A percentile compares a stretch with the other conserved stretches of the same genome.
Conservation (phyloP, 2,113 vertebrate species). For the Tragulus kanchil region DNA sequence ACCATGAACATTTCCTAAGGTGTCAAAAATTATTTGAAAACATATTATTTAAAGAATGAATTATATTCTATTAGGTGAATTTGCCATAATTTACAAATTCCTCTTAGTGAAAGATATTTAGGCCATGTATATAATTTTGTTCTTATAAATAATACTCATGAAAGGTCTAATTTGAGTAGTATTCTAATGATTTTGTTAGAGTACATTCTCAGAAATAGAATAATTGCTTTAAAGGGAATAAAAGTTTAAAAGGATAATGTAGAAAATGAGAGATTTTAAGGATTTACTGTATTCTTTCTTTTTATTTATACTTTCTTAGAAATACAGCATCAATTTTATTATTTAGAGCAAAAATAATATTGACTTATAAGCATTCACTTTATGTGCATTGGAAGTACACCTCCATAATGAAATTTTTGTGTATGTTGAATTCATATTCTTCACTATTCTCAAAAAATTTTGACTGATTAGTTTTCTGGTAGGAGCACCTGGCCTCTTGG, state of each 20-base stretch:
- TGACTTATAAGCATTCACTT: neutral
- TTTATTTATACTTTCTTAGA: constrained; percentile 27
- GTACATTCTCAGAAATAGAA: constrained; percentile 16
- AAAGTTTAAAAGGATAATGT: neutral
- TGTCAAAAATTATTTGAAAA: constrained; percentile 1
- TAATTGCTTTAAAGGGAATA: constrained; percentile 33
- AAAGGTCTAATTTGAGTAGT: neutral
- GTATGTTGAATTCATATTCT: neutral
- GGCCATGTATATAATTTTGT: neutral
- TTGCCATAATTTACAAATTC: constrained; percentile 27
- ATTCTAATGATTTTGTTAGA: constrained; percentile 42
- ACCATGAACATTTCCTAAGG: neutral
- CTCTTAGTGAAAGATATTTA: constrained; percentile 8
- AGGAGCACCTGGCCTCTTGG: neutral
- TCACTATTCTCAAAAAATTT: constrained; percentile 25
- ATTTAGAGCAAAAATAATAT: constrained; percentile 16
- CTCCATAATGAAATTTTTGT: neutral
- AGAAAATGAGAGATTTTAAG: neutral
- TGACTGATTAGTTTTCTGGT: neutral
- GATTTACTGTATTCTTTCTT: neutral
- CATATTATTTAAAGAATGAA: neutral
- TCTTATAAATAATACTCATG: neutral
- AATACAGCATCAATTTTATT: constrained; percentile 17
- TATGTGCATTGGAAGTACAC: neutral
- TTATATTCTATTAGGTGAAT: neutral